Evolutionary conservation across 2,113 vertebrate species (phyloP), one percentile per base, ranked within the genome.

Genomic region (Lasiurus borealis): DNA sequence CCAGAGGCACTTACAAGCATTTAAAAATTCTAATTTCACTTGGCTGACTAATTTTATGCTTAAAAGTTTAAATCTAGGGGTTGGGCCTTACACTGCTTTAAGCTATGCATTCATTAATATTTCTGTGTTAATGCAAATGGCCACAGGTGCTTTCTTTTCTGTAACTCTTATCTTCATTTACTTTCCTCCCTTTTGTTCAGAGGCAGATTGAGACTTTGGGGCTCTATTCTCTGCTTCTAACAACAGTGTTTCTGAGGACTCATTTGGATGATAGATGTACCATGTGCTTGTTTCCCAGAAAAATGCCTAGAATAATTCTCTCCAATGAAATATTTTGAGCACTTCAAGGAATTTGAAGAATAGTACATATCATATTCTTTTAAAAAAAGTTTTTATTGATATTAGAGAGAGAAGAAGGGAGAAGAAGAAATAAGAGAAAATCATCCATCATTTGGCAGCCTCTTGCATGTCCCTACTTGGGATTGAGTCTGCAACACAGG

Each of bases 261-360:
- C 29, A 21, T 71, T 93, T 66, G 14, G 31, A 84, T 72, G 95
- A 91, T 86, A 66, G 75, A 80, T 68, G 92, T 64, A 75, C 31
- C 16, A 48, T 54, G 64, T 59, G 81, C 25, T 89, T 85, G 16
- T 73, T 88, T 91, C 91, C 89, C 85, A 94, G 80, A 94, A 95
- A 95, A 78, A 93, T 40, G 62, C 88, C 85, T 76, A 44, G 77
- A 96, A 84, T 92, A 88, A 90, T 57, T 90, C 86, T 96, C 88
- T 78, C 90, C 21, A 44, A 44, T 86, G 88, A 96, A 95, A 88
- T 84, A 84, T 64, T 85, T 72, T 66, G 92, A 96, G 72, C 10
- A 15, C 69, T 93, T 97, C n/a, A 68, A 97, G 83, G 69, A 97
- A 96, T 85, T 54, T 93, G 57, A 94, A 94, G 92, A 95, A 95